Conservation (phyloP, 2,888 invertebrate species). For the Argynnis bischoffii region DNA sequence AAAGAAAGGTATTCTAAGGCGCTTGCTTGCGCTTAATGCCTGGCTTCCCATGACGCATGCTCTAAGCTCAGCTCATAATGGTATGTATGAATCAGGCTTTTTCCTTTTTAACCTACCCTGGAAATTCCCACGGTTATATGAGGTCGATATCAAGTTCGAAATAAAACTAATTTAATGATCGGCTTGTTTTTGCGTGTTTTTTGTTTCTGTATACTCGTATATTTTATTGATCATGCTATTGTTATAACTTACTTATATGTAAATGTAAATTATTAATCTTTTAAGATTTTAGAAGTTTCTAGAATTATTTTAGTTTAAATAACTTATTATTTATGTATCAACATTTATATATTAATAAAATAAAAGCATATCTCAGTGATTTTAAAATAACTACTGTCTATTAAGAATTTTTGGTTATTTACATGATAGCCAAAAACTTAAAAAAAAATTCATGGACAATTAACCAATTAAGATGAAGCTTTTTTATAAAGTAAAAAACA, state of each 20-base stretch:
- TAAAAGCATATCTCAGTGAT: too few relatives aligned
- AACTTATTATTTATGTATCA: too few relatives aligned
- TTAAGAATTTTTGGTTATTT: too few relatives aligned
- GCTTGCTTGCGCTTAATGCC: slow-evolving; percentile 31
- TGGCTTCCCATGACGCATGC: slow-evolving; percentile 42
- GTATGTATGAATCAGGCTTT: slow-evolving; percentile 59
- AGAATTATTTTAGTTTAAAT: too few relatives aligned
- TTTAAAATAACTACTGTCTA: too few relatives aligned
- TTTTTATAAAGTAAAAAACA: too few relatives aligned
- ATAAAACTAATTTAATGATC: slow-evolving; percentile 38
- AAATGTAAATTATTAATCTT: too few relatives aligned
- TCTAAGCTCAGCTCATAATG: slow-evolving; percentile 37
- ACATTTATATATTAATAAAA: too few relatives aligned
- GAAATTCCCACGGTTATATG: slow-evolving; percentile 57
- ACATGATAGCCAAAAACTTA: too few relatives aligned
- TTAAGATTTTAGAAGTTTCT: too few relatives aligned
- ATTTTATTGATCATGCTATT: slow-evolving; percentile 1
- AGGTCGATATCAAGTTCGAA: slow-evolving; percentile 54
- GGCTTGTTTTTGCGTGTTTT: slow-evolving; percentile 21
- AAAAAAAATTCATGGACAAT: too few relatives aligned
- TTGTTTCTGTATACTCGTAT: background rate
- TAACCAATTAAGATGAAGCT: too few relatives aligned
- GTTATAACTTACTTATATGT: background rate
- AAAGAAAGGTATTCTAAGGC: slow-evolving; percentile 10
- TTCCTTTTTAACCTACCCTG: slow-evolving; percentile 48